These are phyloP conservation scores for Ptilodon capucinus DNA, from an alignment of 2,888 invertebrate species.

Conservation along the genomic window DNA sequence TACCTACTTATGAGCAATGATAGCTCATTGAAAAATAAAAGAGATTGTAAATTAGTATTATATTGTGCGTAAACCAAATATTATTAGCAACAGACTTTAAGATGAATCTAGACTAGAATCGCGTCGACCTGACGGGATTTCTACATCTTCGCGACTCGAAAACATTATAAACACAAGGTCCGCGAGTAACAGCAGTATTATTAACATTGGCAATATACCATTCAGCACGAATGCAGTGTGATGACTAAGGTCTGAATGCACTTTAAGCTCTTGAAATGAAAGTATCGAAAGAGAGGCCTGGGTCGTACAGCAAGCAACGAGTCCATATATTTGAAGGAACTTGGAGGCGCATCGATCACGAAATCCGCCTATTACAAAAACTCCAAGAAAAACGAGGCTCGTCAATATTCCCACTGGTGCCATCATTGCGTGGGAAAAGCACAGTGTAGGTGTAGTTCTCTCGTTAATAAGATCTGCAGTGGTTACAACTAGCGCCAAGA, in stretches of 20 bases:
- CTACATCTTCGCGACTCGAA: slow-evolving; percentile 35
- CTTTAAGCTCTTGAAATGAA: slow-evolving; percentile 45
- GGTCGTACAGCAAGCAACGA: slow-evolving; percentile 44
- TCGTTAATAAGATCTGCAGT: slow-evolving; percentile 65
- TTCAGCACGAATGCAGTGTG: slow-evolving; percentile 48
- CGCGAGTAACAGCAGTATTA: slow-evolving; percentile 48
- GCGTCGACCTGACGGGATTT: slow-evolving; percentile 19
- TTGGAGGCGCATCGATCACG: slow-evolving; percentile 37
- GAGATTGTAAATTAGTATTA: not conserved
- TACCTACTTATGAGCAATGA: no score
- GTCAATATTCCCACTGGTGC: slow-evolving; percentile 57
- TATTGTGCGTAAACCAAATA: not conserved
- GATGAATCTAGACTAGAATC: slow-evolving; percentile 6
- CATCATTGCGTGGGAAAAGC: slow-evolving; percentile 53
- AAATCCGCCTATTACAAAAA: slow-evolving; percentile 40
- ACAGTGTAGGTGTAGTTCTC: slow-evolving; percentile 45
- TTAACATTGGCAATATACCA: slow-evolving; percentile 61
- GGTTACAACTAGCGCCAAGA: slow-evolving; percentile 55
- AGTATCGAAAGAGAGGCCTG: slow-evolving; percentile 47
- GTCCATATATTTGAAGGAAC: slow-evolving; percentile 55
- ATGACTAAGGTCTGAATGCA: slow-evolving; percentile 7
- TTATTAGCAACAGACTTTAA: not conserved
- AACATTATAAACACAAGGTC: slow-evolving; percentile 56
- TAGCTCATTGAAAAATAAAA: no score
- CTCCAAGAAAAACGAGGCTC: slow-evolving; percentile 51